Evolutionary conservation across 2,797 vertebrate genomes (phyloP), one percentile per base, ranked within the genome.

Genomic region (Austrolebias charrua): DNA sequence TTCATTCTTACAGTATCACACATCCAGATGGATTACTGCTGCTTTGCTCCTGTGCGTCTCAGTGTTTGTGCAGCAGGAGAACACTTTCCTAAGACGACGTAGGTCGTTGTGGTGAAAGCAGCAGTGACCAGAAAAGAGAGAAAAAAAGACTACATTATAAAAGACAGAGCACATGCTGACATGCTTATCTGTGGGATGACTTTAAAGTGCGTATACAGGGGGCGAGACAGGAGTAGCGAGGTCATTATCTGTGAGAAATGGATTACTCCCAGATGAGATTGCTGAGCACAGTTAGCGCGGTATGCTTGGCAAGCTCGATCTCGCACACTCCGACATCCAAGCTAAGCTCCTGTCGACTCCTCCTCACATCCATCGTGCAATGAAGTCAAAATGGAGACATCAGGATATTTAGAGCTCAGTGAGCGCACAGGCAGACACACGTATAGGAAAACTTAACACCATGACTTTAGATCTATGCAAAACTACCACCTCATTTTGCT

Each of bases 201-300:
- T 90, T 89, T 83, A 86, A 90, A 88, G 85, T 76, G 78, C 80
- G 75, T 76, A 60, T 57, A 69, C 53, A 73, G 56, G 56, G 77
- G 69, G 70, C 29, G 46, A 66, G 65, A 59, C 66, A 60, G 75
- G 69, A 79, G 71, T 80, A 86, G 85, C 60, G 71, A 76, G 87
- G 85, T 90, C 87, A 89, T 92, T 92, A 91, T 88, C 83, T 88
- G 80, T 56, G 75, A 90, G 87, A 90, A 90, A 92, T 91, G 86
- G 91, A 94, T 94, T 90, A 90, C 90, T 81, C 82, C 88, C 75
- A 90, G 91, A 93, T 93, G 89, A 91, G 88, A 90, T 85, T 86
- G 83, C 79, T 81, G 86, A 85, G 86, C 75, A 68, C 83, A 73
- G 83, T 69, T 80, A 79, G 76, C 82, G 54, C 50, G 45, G 70